Base-by-base conservation (phyloP, 2,888 invertebrate genomes). In the Chorisops tibialis region DNA sequence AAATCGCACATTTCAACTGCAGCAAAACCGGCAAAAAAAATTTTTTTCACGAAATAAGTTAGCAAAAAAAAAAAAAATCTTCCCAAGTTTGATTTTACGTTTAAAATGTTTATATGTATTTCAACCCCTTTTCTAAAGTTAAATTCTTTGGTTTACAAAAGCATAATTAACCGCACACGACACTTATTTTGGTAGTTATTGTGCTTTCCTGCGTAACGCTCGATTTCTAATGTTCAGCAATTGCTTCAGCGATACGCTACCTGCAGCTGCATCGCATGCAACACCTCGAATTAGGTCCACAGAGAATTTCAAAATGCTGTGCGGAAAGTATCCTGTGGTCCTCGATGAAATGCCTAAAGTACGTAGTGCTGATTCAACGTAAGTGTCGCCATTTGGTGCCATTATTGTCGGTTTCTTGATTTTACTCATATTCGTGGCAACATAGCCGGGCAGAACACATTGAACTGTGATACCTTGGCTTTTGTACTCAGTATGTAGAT, bases 341-440 rank as follows among this genome's bases (percentile, higher is more conserved):
- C 81, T 81, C 12, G 82, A 79, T 47, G 84, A 80, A 45, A 88
- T 83, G 1, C 92, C 93, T 7, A 91, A 81, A 1, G 88, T 85
- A 61, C 80, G 81, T 1, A 93, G 75, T 0, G 92, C 87, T 0
- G 87, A 83, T 61, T 81, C 80, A 35, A 91, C 92, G 74, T 85
- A 93, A 37, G 79, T 81, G 47, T 86, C 82, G 0, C 93, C 85
- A 0, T 86, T 82, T 0, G 93, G 93, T 0, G 91, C 88, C 79
- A 92, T 85, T 77, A 87, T 81, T 0, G 87, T 85, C 24, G 87
- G 81, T 39, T 81, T 81, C n/a, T 84, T 82, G 63, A 94, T 88
- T 70, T 91, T 90, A 9, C 90, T 87, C 91, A 94, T 92, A 72
- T 95, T 95, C 0, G 95, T 93, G 19, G 92, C 91, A 0, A 96